These are phyloP conservation scores for Scolopax bukidnonensis DNA, from an alignment of 2,797 vertebrate genomes.

Conservation along the genomic window DNA sequence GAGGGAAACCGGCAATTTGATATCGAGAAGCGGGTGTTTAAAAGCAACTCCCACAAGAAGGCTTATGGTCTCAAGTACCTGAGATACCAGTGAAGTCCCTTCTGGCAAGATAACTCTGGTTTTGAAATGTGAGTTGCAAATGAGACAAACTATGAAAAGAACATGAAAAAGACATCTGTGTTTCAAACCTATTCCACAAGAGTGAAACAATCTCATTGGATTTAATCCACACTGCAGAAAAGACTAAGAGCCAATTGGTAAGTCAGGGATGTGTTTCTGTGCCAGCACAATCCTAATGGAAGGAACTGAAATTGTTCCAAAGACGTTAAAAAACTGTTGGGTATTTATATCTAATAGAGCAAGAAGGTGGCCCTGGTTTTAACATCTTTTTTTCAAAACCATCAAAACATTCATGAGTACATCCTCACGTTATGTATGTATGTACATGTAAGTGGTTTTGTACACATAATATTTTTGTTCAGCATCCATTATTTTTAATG, in stretches of 20 bases:
- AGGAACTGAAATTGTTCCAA: background rate
- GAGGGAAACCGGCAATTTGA: background rate
- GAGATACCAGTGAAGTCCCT: background rate
- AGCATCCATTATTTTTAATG: background rate
- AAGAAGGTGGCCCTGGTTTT: background rate
- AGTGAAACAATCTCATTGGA: background rate
- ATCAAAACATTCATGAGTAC: background rate
- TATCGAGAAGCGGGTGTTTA: background rate
- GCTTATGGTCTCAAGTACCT: background rate
- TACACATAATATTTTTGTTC: background rate
- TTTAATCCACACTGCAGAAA: background rate
- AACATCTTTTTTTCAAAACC: background rate
- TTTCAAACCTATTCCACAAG: background rate
- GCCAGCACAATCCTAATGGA: background rate
- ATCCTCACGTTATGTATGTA: background rate
- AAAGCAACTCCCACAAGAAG: background rate
- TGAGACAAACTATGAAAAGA: background rate
- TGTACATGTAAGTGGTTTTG: accelerated
- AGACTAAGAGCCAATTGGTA: background rate
- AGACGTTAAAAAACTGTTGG: background rate
- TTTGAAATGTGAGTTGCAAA: background rate
- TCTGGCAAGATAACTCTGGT: background rate
- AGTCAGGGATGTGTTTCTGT: background rate
- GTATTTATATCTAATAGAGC: background rate
- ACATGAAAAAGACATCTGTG: background rate